Evolutionary conservation across 2,797 vertebrate genomes (phyloP), one percentile per base, ranked within the genome.

Genomic region (Ctenopoma multispine): DNA sequence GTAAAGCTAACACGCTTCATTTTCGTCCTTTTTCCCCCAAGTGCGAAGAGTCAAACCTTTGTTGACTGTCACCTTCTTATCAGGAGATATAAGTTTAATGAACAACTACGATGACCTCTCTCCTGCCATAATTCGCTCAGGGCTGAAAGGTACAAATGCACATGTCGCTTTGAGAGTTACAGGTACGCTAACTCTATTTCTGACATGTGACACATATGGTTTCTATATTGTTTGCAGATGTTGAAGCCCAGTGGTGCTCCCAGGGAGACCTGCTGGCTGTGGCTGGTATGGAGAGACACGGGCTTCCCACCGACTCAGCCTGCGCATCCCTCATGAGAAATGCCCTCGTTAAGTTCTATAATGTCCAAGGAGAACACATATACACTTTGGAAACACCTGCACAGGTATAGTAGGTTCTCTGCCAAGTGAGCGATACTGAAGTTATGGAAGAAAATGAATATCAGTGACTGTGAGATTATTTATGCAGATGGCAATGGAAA

Each of bases 201-300:
- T 46, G 44, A 31, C 15, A n/a, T 15, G 5, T 23, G 38, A 10
- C 29, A 9, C 24, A 1, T 1, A n/a, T 46, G 4, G 0, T 27
- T 64, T 60, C 24, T 47, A 0, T n/a, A 1, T 38, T 21, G n/a
- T 14, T 20, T 68, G 4, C 92, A 99, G 98, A 99, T 89, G 97
- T 99, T 72, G 97, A 99, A 78, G 96, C 96, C 21, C 98, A 99
- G 94, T 99, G 98, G 98, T 99, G 98, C 81, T 98, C 97, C 1
- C 97, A 99, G 92, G 98, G 98, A 78, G 97, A 99, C 80, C 94
- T 99, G 53, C 92, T 99, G 86, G 98, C 98, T 9, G 98, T 99
- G 53, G 97, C 98, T 63, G 98, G 98, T 36, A 97, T 99, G 95
- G 98, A 99, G 82, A 95, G 96, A 86, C 96, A 97, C 34, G 92